phyloP scores from a whole-genome alignment of 2,797 vertebrate species.

The Tenualosa ilisha region DNA sequence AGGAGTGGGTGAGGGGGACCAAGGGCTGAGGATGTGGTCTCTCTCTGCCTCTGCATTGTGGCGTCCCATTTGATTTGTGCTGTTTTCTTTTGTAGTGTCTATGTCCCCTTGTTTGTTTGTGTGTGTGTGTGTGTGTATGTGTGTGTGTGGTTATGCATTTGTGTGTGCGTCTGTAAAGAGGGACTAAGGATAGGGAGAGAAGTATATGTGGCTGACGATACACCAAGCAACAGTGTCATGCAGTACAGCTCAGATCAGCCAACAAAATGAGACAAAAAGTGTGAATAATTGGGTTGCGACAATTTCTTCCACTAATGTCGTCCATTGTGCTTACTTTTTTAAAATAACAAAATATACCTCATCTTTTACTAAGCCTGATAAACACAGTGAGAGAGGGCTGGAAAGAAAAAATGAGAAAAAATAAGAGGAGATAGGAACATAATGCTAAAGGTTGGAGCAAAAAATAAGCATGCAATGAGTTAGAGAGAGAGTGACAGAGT shows the following conservation, averaged over 20 bases:
- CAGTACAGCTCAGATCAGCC: neutral
- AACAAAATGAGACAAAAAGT: neutral
- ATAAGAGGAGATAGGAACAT: neutral
- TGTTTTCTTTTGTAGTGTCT: neutral
- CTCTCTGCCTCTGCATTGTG: neutral
- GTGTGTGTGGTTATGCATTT: constrained; percentile 27
- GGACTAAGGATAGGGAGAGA: neutral
- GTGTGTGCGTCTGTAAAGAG: neutral
- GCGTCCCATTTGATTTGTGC: constrained; percentile 2
- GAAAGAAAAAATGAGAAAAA: neutral
- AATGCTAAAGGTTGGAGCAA: neutral
- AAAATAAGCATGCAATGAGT: neutral
- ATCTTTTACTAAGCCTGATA: neutral
- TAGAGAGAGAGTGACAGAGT: neutral
- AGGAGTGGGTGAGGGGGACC: neutral
- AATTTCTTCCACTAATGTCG: neutral
- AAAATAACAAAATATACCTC: neutral
- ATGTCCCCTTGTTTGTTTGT: neutral
- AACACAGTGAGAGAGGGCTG: neutral
- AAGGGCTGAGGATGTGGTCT: neutral
- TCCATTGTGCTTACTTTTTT: neutral
- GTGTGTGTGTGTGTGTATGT: constrained; percentile 18
- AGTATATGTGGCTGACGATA: neutral
- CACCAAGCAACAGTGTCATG: neutral
- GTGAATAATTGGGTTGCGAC: neutral